Percentiles rank a stretch among this genome's conserved stretches.
Conservation (phyloP, 2,113 vertebrate species). For the Vidua chalybeata region DNA sequence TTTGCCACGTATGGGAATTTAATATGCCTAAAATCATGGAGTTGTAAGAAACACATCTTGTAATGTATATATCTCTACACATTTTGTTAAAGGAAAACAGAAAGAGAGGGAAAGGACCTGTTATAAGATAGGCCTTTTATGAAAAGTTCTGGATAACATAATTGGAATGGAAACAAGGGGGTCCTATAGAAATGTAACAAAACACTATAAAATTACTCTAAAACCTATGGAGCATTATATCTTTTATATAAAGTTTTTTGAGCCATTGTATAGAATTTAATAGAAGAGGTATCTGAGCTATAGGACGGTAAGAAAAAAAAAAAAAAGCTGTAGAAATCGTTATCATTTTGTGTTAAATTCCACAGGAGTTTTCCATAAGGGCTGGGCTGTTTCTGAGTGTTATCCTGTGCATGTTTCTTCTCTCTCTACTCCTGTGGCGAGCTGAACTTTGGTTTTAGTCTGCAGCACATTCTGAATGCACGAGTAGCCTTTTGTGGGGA, state of each 20-base stretch:
- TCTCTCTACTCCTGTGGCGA: slow-evolving; percentile 69
- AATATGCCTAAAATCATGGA: neutral
- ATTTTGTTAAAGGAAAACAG: neutral
- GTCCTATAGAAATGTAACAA: slow-evolving; percentile 45
- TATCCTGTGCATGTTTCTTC: slow-evolving; percentile 50
- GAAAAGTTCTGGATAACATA: slow-evolving; percentile 41
- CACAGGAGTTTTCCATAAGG: slow-evolving; percentile 49
- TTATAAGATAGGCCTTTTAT: neutral
- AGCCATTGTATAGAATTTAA: slow-evolving; percentile 54
- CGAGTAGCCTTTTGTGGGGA: slow-evolving; percentile 74
- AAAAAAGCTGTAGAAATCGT: neutral
- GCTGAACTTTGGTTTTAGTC: slow-evolving; percentile 78
- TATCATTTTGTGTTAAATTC: slow-evolving; percentile 50
- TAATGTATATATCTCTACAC: neutral
- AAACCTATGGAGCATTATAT: slow-evolving; percentile 28
- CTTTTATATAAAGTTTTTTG: slow-evolving; percentile 50
- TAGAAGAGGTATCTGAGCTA: slow-evolving; percentile 41
- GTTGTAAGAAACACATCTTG: neutral
- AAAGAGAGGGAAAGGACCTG: neutral
- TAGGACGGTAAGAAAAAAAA: neutral
- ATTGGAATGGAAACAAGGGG: slow-evolving; percentile 49
- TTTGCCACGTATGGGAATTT: neutral
- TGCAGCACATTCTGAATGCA: slow-evolving; percentile 72
- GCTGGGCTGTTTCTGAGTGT: slow-evolving; percentile 39
- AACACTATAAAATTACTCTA: slow-evolving; percentile 31